phyloP scores from a whole-genome alignment of 2,888 invertebrate genomes.

The Prosapia bicincta region DNA sequence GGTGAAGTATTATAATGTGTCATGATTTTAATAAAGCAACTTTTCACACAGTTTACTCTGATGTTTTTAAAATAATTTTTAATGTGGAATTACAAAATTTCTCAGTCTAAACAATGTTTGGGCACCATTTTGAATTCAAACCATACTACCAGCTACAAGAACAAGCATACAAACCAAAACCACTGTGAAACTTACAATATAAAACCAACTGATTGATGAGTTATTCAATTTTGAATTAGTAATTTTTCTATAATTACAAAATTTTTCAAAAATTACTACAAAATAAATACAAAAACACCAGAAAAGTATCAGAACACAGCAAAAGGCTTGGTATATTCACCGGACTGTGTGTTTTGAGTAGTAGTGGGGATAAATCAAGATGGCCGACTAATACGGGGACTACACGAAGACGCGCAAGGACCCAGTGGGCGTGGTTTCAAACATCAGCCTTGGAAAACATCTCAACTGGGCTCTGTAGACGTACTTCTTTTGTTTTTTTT shows the following conservation, averaged over 20 bases:
- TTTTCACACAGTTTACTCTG: too few species aligned
- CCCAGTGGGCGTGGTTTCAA: conserved; percentile 11
- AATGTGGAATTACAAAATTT: too few species aligned
- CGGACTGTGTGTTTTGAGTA: not conserved
- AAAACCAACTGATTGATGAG: not conserved
- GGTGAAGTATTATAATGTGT: too few species aligned
- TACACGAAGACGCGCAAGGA: not conserved
- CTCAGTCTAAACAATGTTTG: too few species aligned
- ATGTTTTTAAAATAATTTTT: too few species aligned
- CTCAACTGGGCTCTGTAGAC: not conserved
- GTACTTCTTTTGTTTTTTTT: not conserved
- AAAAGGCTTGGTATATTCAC: conserved; percentile 17
- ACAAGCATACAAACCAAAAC: not conserved
- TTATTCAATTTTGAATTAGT: not conserved
- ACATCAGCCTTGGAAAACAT: not conserved
- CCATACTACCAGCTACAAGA: not conserved
- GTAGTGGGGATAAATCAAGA: conserved; percentile 16
- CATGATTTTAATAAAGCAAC: too few species aligned
- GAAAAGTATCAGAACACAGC: conserved; percentile 12
- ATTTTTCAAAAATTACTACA: not conserved
- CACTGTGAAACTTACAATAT: not conserved
- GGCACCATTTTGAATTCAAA: not conserved
- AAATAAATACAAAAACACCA: conserved; percentile 9
- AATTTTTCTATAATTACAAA: not conserved
- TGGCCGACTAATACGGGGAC: conserved; percentile 15